Evolutionary conservation across 2,113 vertebrate genomes (phyloP), one percentile per base, ranked within the genome.

Genomic region (Oreochromis aureus): DNA sequence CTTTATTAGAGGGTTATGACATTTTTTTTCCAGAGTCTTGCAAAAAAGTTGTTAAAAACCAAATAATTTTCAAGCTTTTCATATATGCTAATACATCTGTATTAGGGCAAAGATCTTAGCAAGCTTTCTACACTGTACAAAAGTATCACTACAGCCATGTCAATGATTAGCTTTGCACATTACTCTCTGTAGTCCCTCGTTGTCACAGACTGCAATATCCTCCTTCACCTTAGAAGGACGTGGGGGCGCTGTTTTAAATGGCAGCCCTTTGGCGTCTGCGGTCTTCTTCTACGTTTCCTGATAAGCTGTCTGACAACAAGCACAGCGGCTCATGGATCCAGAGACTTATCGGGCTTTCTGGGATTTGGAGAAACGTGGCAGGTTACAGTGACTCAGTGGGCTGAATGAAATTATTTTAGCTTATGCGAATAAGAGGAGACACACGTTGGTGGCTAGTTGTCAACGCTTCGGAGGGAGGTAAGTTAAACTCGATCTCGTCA

Each of bases 221-320:
- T 1, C 4, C 16, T 8, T 2, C 8, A 16, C 93, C 93, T 89
- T 58, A 11, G 16, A 18, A 15, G 0, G 24, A 8, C 22, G 19
- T 24, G 12, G 32, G 15, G 92, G 90, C 91, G 94, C 94, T 95
- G 91, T 92, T 88, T 11, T 27, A 39, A 91, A 15, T 2, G 2
- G 3, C 55, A 13, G 22, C 61, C 61, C 9, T 12, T 44, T 24
- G 32, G 46, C 76, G 5, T 19, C 78, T 18, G 2, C 54, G 24
- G 54, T 89, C 91, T 92, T 87, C 89, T 94, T 90, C 87, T 89
- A 7, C 82, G 56, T 10, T 93, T 83, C 83, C 82, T 89, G 10
- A 24, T 2, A 36, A 24, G 61, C 34, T 83, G 10, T 36, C 34
- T 51, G 56, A 85, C 63, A 92, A 92, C 93, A 91, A 90, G 51